phyloP scores from a whole-genome alignment of 2,888 invertebrate genomes.

The Schrankia costaestrigalis region DNA sequence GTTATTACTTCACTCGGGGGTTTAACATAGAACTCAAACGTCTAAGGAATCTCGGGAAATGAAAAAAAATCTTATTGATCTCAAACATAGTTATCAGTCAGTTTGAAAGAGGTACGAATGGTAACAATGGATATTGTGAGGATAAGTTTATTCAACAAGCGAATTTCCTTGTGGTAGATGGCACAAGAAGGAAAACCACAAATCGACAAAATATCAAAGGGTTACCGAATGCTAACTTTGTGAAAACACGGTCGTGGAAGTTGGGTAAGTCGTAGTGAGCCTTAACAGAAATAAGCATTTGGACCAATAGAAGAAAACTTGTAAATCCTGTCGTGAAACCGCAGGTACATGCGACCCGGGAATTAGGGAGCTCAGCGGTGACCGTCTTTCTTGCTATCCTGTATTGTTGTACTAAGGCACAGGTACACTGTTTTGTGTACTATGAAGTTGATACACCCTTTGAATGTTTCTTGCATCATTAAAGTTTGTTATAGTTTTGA shows the following conservation, averaged over 20 bases:
- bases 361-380: constrained; percentile 42
- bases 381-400: constrained; percentile 40
- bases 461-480: constrained; percentile 21
- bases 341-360: constrained; percentile 52
- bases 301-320: constrained; percentile 71
- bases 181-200: constrained; percentile 44
- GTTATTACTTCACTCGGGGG: constrained; percentile 27
- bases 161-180: constrained; percentile 28
- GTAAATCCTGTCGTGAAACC: constrained; percentile 64
- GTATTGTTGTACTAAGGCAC: constrained; percentile 41
- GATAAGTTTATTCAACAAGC: constrained; percentile 36
- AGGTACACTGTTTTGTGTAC: constrained; percentile 33
- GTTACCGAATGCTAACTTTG: constrained; percentile 46
- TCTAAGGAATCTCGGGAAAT: too few relatives aligned
- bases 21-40: too few relatives aligned
- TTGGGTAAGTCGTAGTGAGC: constrained; percentile 46
- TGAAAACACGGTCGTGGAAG: constrained; percentile 48
- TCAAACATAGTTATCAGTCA: constrained; percentile 30
- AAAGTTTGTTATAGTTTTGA: constrained; percentile 8
- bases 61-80: constrained; percentile 25
- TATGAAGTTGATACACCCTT: constrained; percentile 10
- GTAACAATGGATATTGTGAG: constrained; percentile 30
- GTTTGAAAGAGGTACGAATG: constrained; percentile 23
- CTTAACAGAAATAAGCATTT: constrained; percentile 61
- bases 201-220: constrained; percentile 54